Evolutionary conservation across 1,140 invertebrate species (phyloP), one percentile per base, ranked within the genome.

Genomic region (Cyrtorhinus lividipennis): DNA sequence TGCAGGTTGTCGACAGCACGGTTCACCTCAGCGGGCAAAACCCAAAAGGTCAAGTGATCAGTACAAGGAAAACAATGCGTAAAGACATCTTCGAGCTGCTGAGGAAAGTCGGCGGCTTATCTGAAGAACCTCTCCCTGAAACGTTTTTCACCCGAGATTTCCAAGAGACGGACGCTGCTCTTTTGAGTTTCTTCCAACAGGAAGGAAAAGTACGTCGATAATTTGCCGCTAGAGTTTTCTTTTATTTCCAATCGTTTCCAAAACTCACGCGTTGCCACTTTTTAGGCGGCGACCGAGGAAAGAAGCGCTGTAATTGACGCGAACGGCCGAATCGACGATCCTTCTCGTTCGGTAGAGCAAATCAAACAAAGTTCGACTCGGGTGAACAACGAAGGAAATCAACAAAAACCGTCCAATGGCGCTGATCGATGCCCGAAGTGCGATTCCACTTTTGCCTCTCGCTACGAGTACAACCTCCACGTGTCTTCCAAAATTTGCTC

Each of bases 151-250:
- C 48, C 48, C 10, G 48, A 22, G 48, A 53, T 20, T 5, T 53
- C 48, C 10, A 53, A 20, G 48, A 53, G 18, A 53, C 48, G 10
- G 48, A 53, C 20, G 48, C 48, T 12, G 48, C 48, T 20, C 48
- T 53, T 20, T 20, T 53, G 3, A 53, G 48, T 20, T 53, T 53
- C 20, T 53, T 53, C 48, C 10, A 53, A 20, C 48, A 53, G 20
- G 12, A 53, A 53, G 48, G 48, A 53, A 53, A 53, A 20, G 48
- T 53, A 38, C 30, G 30, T n/a, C n/a, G n/a, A n/a, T 44, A 44
- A n/a, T 44, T n/a, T 44, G 38, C n/a, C 38, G 38, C n/a, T 44
- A 44, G n/a, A 10, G 8, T 44, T 8, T 44, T 44, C 38, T n/a
- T 44, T 44, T n/a, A n/a, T n/a, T n/a, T n/a, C n/a, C n/a, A n/a